Percentiles rank a stretch among this genome's conserved stretches.
Evolutionary conservation across 2,888 invertebrate genomes (phyloP).

Genomic region (Lapara coniferarum): DNA sequence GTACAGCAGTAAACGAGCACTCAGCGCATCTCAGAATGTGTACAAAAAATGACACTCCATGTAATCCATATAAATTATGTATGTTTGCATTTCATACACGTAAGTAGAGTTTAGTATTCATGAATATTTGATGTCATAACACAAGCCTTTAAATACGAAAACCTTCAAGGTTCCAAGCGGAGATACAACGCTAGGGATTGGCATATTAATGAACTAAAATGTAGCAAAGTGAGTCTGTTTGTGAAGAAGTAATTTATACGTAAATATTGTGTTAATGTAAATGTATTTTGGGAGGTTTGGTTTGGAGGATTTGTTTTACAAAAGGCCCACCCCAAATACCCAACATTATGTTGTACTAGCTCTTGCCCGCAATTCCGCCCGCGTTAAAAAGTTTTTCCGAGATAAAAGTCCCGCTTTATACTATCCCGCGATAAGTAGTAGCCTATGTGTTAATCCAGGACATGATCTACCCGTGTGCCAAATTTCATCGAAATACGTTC

Average conservation of each 20-base stretch:
- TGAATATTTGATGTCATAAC: conserved; percentile 20
- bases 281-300: not conserved
- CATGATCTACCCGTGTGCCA: too few relatives aligned
- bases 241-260: conserved; percentile 14
- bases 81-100: not conserved
- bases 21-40: not conserved
- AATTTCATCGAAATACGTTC: too few relatives aligned
- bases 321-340: too few relatives aligned
- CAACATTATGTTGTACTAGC: too few relatives aligned
- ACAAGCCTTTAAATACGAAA: conserved; percentile 3
- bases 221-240: conserved; percentile 13
- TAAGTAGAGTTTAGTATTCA: conserved; percentile 7
- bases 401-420: too few relatives aligned
- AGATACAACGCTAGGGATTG: conserved; percentile 28
- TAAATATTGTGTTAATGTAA: conserved; percentile 6
- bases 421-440: too few relatives aligned
- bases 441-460: too few relatives aligned
- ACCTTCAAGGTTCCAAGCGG: conserved; percentile 9
- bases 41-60: not conserved
- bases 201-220: conserved; percentile 37
- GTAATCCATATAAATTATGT: not conserved
- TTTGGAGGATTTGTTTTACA: not conserved
- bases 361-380: too few relatives aligned
- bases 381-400: too few relatives aligned
- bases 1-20: too few relatives aligned